Percentiles rank a stretch among this genome's conserved stretches.
Conservation (phyloP, 2,797 vertebrate species). For the Cygnus olor region DNA sequence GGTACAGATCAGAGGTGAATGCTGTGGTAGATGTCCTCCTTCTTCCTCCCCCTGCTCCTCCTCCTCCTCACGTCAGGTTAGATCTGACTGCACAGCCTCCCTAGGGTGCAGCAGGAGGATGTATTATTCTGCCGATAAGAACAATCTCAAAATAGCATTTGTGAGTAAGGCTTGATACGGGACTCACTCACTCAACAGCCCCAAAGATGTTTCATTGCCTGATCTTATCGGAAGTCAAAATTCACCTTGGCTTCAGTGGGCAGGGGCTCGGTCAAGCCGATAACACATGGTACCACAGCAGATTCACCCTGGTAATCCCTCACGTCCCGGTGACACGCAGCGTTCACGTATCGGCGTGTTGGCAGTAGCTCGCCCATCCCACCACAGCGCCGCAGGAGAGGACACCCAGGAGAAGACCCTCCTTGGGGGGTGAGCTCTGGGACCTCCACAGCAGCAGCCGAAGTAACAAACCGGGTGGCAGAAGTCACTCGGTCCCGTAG, state of each 20-base stretch:
- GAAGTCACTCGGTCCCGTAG: not conserved
- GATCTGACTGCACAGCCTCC: not conserved
- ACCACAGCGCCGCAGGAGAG: not conserved
- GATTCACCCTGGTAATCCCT: not conserved
- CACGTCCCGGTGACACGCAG: not conserved
- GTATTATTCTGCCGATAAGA: not conserved
- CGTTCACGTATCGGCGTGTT: rapidly evolving
- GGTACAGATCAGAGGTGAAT: not conserved
- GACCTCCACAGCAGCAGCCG: not conserved
- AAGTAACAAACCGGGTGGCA: not conserved
- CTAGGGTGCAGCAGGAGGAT: not conserved
- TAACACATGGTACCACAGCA: not conserved
- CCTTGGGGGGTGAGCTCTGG: not conserved
- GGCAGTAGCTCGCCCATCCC: not conserved
- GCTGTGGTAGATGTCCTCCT: not conserved
- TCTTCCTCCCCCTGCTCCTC: not conserved
- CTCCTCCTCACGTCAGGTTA: not conserved
- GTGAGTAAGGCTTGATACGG: not conserved
- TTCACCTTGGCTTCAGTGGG: not conserved
- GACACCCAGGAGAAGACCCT: not conserved
- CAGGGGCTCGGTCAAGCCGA: not conserved
- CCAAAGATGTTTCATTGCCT: not conserved
- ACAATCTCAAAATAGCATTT: not conserved
- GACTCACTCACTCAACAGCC: not conserved
- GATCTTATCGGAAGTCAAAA: not conserved